Evolutionary conservation across 2,888 invertebrate species (phyloP).

Genomic region (Osedax frankpressi): DNA sequence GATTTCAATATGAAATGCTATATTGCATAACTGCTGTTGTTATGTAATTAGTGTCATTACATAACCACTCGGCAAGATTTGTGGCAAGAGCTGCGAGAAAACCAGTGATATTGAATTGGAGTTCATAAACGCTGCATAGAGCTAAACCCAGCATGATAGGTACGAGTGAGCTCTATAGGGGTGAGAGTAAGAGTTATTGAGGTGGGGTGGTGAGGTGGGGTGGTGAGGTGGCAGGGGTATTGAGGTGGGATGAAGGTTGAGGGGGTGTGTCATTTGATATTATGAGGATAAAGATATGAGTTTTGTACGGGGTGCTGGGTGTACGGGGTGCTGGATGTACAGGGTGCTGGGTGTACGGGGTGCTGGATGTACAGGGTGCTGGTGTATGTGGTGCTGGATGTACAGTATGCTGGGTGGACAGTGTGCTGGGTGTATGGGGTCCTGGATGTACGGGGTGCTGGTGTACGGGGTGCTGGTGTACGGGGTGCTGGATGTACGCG

Average conservation of each 20-base stretch:
- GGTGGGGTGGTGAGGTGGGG: not conserved
- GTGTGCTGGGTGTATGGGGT: not conserved
- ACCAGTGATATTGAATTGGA: conserved; percentile 61
- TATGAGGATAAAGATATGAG: too few species aligned
- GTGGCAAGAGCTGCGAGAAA: conserved; percentile 64
- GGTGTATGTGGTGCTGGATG: not conserved
- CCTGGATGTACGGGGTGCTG: not conserved
- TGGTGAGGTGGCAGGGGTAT: not conserved
- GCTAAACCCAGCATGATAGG: conserved; percentile 67
- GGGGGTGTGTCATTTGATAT: not conserved
- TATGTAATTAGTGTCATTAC: too few species aligned
- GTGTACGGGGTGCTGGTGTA: not conserved
- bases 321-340: not conserved
- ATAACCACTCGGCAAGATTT: conserved; percentile 63
- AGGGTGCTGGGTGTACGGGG: not conserved
- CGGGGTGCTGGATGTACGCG: not conserved
- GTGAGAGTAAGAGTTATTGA: too few species aligned
- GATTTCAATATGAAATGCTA: too few species aligned
- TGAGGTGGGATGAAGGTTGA: not conserved
- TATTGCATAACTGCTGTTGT: too few species aligned
- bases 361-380: not conserved
- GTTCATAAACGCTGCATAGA: conserved; percentile 63
- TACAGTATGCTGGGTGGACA: not conserved
- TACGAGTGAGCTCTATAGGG: conserved; percentile 55
- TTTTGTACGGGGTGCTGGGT: not conserved